Percentiles rank a stretch among this genome's conserved stretches.
phyloP scores from a whole-genome alignment of 2,797 vertebrate genomes.

The Sebastes itinus region DNA sequence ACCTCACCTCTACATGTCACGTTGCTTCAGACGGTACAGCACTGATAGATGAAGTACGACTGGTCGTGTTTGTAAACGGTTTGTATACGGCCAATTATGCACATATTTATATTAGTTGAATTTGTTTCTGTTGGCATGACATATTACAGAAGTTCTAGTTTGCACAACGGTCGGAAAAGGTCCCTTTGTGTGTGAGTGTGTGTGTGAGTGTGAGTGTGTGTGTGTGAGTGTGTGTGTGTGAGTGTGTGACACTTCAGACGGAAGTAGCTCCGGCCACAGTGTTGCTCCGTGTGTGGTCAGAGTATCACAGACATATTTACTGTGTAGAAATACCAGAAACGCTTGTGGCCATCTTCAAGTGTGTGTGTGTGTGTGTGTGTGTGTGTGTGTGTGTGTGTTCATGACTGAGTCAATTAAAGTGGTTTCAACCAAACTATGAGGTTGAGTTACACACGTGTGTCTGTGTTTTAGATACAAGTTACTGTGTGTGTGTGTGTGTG shows the following conservation, averaged over 20 bases:
- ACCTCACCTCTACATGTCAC: neutral
- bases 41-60: neutral
- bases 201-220: too few relatives aligned
- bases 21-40: neutral
- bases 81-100: neutral
- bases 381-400: constrained; percentile 4
- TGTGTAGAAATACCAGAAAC: constrained; percentile 25
- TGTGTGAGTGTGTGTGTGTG: neutral
- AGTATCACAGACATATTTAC: constrained; percentile 29
- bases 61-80: neutral
- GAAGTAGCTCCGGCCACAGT: neutral
- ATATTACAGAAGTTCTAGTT: too few relatives aligned
- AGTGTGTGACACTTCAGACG: neutral
- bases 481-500: neutral
- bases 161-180: too few relatives aligned
- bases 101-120: too few relatives aligned
- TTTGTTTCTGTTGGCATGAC: too few relatives aligned
- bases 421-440: constrained; percentile 7
- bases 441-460: neutral
- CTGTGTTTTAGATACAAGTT: neutral
- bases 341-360: constrained; percentile 12
- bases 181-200: too few relatives aligned
- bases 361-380: neutral
- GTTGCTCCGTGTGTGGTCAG: constrained; percentile 46
- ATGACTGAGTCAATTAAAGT: constrained; percentile 16